Conservation (phyloP, 2,888 invertebrate genomes). For the Andrena trimmerana region DNA sequence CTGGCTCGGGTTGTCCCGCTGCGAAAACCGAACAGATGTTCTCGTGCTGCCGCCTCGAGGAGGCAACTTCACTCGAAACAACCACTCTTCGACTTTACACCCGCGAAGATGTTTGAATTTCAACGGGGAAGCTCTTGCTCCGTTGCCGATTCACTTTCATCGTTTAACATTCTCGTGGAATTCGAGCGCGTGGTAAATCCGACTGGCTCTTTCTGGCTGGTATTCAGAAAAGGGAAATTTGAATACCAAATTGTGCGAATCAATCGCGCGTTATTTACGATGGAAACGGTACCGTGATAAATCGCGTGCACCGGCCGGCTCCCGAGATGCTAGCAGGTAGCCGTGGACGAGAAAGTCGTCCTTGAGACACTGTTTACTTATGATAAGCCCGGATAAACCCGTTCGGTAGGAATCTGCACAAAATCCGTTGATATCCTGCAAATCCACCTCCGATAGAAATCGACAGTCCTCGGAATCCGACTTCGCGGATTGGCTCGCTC, state of each 20-base stretch:
- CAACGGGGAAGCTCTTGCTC: no score
- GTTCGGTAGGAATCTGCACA: conserved; percentile 42
- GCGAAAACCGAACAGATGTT: conserved; percentile 50
- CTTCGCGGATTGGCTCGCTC: not conserved
- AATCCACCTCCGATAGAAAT: conserved; percentile 53
- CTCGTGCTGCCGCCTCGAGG: not conserved
- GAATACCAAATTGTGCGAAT: not conserved
- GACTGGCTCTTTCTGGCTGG: no score
- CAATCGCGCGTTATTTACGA: not conserved
- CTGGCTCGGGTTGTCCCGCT: conserved; percentile 2
- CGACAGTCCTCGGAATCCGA: conserved; percentile 45
- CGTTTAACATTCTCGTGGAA: no score
- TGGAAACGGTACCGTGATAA: not conserved
- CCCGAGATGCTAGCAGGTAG: not conserved
- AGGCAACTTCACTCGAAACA: conserved; percentile 3
- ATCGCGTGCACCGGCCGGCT: not conserved
- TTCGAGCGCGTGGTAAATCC: no score
- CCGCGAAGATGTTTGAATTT: not conserved
- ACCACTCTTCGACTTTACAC: not conserved
- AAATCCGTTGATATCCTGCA: conserved; percentile 33
- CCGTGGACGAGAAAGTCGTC: conserved; percentile 50
- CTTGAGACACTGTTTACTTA: conserved; percentile 36
- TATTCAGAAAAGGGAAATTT: not conserved
- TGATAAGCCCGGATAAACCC: conserved; percentile 54
- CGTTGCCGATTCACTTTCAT: no score